Conservation (phyloP, 2,797 vertebrate species). For the Characodon lateralis region DNA sequence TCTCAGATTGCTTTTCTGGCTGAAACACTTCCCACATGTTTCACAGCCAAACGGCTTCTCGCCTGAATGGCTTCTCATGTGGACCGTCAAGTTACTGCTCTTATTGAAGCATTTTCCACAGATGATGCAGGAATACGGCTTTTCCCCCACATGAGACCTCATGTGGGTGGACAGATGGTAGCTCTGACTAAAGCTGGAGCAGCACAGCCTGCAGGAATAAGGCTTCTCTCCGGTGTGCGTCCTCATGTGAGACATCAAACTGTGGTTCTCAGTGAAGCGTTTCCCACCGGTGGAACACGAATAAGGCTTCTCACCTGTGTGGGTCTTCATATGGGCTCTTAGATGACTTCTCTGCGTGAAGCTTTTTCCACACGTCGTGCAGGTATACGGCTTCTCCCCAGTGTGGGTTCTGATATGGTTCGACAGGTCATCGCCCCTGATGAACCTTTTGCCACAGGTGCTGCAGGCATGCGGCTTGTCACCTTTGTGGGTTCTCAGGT, state of each 20-base stretch:
- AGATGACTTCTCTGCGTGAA: not conserved
- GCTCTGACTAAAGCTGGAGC: not conserved
- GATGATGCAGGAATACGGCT: not conserved
- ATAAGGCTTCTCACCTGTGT: not conserved
- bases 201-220: not conserved
- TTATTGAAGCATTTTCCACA: not conserved
- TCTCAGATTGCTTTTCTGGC: not conserved
- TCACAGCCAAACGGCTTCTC: not conserved
- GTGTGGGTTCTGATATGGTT: not conserved
- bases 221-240: not conserved
- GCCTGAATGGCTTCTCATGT: not conserved
- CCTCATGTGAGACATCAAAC: not conserved
- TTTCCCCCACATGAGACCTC: not conserved
- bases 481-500: conserved; percentile 2
- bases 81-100: not conserved
- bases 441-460: not conserved
- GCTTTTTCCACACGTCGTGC: not conserved
- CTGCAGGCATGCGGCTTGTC: not conserved
- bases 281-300: not conserved
- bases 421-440: not conserved
- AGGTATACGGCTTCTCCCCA: not conserved
- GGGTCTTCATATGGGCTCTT: not conserved
- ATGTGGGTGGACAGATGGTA: not conserved
- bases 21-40: not conserved
- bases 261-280: not conserved